These are phyloP conservation scores for Telmatherina bonti DNA, from an alignment of 2,797 vertebrate genomes.

Conservation along the genomic window DNA sequence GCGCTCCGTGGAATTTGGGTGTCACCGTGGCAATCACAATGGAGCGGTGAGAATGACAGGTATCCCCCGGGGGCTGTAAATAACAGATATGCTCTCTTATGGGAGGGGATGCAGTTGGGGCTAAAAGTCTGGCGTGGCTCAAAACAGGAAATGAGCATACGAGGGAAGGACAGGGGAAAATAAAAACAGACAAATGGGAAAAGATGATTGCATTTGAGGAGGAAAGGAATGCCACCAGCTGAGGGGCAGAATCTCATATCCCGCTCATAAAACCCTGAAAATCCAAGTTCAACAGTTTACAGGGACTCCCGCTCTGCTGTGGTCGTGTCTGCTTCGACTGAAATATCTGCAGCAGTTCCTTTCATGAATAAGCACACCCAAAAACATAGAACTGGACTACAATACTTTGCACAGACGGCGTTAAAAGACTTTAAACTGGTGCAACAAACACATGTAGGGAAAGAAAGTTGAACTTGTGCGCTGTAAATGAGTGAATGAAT, in stretches of 20 bases:
- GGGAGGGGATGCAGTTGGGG: slow-evolving; percentile 13
- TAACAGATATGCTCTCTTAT: slow-evolving; percentile 73
- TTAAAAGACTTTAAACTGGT: background rate
- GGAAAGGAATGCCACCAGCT: slow-evolving; percentile 63
- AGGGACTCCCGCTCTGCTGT: slow-evolving; percentile 3
- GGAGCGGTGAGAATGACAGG: slow-evolving; percentile 77
- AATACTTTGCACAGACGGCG: background rate
- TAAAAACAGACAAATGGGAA: slow-evolving; percentile 80
- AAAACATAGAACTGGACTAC: slow-evolving; percentile 1
- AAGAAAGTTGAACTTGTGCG: background rate
- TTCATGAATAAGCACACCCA: slow-evolving; percentile 8
- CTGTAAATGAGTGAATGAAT: slow-evolving; percentile 9
- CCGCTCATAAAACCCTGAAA: slow-evolving; percentile 19
- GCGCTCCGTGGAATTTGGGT: slow-evolving; percentile 76
- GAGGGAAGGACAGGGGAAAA: slow-evolving; percentile 68
- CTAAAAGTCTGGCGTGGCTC: slow-evolving; percentile 64
- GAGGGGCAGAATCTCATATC: slow-evolving; percentile 58
- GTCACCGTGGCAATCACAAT: slow-evolving; percentile 76
- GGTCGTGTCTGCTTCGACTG: slow-evolving; percentile 4
- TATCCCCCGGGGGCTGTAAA: slow-evolving; percentile 78
- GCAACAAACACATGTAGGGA: background rate
- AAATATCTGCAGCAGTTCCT: slow-evolving; percentile 10
- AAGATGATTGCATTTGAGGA: slow-evolving; percentile 77
- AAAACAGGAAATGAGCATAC: slow-evolving; percentile 82
- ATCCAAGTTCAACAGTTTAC: slow-evolving; percentile 35